A percentile compares a stretch with the other conserved stretches of the same genome.
phyloP scores from a whole-genome alignment of 2,113 vertebrate species.

The Nematolebias whitei region DNA sequence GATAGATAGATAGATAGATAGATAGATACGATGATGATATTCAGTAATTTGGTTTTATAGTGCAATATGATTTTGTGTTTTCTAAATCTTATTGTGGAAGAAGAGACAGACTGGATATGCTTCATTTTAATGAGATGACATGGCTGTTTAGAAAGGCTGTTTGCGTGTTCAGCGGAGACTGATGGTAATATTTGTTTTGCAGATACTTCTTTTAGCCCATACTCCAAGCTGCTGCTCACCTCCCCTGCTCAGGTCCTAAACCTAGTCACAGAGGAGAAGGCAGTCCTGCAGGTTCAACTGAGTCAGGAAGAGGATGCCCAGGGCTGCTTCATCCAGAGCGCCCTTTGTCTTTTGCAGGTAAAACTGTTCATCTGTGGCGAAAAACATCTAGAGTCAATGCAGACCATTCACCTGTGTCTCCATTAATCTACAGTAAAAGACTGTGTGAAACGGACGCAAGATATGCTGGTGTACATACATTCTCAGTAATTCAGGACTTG shows the following conservation, averaged over 20 bases:
- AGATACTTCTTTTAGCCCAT: slow-evolving; percentile 81
- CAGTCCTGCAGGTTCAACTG: slow-evolving; percentile 85
- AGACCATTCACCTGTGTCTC: not conserved
- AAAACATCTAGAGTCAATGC: not conserved
- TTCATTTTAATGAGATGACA: not conserved
- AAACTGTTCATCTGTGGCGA: not conserved
- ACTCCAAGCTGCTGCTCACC: slow-evolving; percentile 94
- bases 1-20: too few relatives aligned
- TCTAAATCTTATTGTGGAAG: not conserved
- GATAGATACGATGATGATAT: not conserved
- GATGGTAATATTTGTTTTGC: slow-evolving; percentile 15
- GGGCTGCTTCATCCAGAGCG: slow-evolving; percentile 93
- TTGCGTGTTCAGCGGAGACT: not conserved
- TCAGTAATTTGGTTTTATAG: not conserved
- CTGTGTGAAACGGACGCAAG: too few relatives aligned
- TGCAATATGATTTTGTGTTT: not conserved
- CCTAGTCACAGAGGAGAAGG: slow-evolving; percentile 87
- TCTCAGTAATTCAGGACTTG: too few relatives aligned
- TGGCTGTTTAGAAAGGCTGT: not conserved
- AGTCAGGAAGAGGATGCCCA: slow-evolving; percentile 85
- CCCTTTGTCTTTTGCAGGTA: slow-evolving; percentile 93
- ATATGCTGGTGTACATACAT: too few relatives aligned
- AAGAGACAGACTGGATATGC: not conserved
- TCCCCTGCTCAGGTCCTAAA: slow-evolving; percentile 87
- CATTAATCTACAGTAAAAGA: too few relatives aligned